These are phyloP conservation scores for Ylistrum balloti DNA, from an alignment of 1,140 invertebrate genomes.

Conservation along the genomic window DNA sequence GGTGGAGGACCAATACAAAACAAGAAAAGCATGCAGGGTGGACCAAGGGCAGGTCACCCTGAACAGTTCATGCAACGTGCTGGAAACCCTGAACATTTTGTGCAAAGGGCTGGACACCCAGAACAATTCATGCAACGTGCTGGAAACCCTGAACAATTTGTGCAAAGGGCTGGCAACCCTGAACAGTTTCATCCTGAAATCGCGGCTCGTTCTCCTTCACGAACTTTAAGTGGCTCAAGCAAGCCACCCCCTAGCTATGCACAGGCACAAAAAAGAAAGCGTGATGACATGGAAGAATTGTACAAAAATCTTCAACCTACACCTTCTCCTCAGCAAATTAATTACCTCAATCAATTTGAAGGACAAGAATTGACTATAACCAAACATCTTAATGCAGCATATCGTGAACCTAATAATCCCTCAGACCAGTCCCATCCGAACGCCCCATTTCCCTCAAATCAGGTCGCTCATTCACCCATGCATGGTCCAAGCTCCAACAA, in stretches of 20 bases:
- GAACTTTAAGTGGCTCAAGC: constrained; percentile 56
- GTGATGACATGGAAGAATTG: constrained; percentile 79
- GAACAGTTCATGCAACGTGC: constrained; percentile 79
- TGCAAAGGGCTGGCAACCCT: constrained; percentile 80
- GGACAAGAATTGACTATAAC: constrained; percentile 98
- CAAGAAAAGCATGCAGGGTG: constrained; percentile 23
- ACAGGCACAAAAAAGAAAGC: constrained; percentile 80
- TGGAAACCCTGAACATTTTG: constrained; percentile 80
- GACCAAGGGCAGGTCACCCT: constrained; percentile 79
- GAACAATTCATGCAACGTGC: constrained; percentile 80
- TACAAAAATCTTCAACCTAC: constrained; percentile 94
- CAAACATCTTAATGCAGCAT: constrained; percentile 92
- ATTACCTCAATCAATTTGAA: constrained; percentile 97
- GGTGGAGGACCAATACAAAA: constrained; percentile 44
- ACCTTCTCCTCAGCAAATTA: constrained; percentile 97
- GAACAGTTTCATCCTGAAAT: constrained; percentile 79
- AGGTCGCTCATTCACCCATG: constrained; percentile 70
- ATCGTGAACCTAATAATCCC: constrained; percentile 75
- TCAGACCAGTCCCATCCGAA: constrained; percentile 62
- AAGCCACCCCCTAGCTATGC: constrained; percentile 82
- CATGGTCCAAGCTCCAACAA: constrained; percentile 74
- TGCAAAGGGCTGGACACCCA: constrained; percentile 79
- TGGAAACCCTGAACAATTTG: constrained; percentile 80
- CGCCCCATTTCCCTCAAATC: constrained; percentile 65
- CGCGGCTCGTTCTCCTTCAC: constrained; percentile 60